Base-by-base conservation (phyloP, 2,888 invertebrate species). In the Sinopyrophorus schimmeli region DNA sequence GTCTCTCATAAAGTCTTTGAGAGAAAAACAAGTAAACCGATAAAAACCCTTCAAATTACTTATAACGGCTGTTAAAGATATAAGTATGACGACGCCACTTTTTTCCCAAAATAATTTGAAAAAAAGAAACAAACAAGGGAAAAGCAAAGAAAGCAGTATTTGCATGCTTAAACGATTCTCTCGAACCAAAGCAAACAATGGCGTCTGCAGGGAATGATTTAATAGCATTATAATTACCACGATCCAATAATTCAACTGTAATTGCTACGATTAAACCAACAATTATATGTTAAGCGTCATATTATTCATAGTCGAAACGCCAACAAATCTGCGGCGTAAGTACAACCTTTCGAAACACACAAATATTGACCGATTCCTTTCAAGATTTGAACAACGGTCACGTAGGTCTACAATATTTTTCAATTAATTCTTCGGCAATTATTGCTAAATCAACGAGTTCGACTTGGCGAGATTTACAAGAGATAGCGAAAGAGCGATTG, bases 161-260 rank as follows among this genome's bases (percentile, higher is more conserved):
- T n/a, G n/a, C n/a, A n/a, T n/a, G n/a, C n/a, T n/a, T n/a, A n/a
- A n/a, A n/a, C n/a, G n/a, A n/a, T n/a, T n/a, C n/a, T n/a, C n/a
- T n/a, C n/a, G n/a, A n/a, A n/a, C n/a, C 12, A 40, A 30, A 20
- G 39, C 39, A 43, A 43, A 43, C 35, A 54, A 49, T 28, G 34
- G 28, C 24, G 34, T 40, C 50, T 38, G 46, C 34, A 10, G 31
- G 37, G 54, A 47, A 39, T 55, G 58, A 60, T 59, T 59, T 59
- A 58, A 50, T 44, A 43, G 35, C 56, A 50, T 53, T 48, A 55
- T 57, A 59, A 59, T 58, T 59, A 59, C 49, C 47, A 53, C 49
- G 39, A 51, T 27, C 41, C 47, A 48, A 54, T 54, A 54, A 51
- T 51, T 47, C 47, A 48, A 44, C 28, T 37, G 24, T 54, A 48